phyloP scores from a whole-genome alignment of 2,888 invertebrate genomes.

The Tolmerus cingulatus region DNA sequence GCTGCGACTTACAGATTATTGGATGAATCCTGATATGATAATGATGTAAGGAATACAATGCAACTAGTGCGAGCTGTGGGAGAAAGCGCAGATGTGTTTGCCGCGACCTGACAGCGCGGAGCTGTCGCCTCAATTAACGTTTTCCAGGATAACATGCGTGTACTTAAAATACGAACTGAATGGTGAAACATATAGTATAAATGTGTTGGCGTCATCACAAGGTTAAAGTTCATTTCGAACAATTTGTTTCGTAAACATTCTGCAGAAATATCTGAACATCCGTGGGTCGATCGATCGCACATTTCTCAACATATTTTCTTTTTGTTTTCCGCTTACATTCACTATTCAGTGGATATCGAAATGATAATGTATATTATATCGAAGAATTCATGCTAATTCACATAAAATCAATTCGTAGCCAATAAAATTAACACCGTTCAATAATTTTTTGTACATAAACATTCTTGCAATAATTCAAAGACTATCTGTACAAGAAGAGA shows the following conservation, averaged over 20 bases:
- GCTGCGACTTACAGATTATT: neutral
- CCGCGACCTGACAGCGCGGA: neutral
- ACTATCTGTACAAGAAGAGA: too few species aligned
- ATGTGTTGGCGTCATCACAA: neutral
- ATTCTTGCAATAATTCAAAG: too few species aligned
- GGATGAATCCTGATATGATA: slow-evolving; percentile 6
- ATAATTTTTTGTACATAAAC: too few species aligned
- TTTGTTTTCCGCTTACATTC: too few species aligned
- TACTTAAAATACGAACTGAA: neutral
- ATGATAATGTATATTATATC: too few species aligned
- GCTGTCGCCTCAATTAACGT: slow-evolving; percentile 22
- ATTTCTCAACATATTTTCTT: too few species aligned
- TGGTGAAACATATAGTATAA: neutral
- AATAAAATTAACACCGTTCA: too few species aligned
- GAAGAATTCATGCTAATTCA: too few species aligned
- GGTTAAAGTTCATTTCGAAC: neutral
- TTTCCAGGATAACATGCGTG: neutral
- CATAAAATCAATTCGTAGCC: too few species aligned
- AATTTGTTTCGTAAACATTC: neutral
- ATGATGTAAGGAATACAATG: slow-evolving; percentile 16
- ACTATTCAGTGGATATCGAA: too few species aligned
- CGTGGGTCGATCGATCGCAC: neutral
- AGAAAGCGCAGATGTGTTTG: slow-evolving; percentile 19
- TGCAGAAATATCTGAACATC: too few species aligned
- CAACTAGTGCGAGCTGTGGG: slow-evolving; percentile 1